Base-by-base conservation (phyloP, 2,113 vertebrate genomes). In the Xenopus tropicalis region DNA sequence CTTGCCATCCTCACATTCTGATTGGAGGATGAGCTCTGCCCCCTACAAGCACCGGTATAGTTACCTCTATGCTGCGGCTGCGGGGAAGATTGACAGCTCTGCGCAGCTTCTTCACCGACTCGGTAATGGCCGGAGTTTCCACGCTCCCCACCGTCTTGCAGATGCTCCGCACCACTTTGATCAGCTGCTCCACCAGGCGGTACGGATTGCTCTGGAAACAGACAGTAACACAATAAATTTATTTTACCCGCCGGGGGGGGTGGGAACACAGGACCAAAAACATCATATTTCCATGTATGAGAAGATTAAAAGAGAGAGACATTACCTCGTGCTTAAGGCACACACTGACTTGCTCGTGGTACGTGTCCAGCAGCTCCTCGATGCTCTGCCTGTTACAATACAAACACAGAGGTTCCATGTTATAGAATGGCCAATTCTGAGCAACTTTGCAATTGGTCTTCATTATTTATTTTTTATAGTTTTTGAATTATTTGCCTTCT, bases 121-220 rank as follows among this genome's bases (percentile, higher is more conserved):
- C 91, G 0, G 93, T 94, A 64, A 98, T 81, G 70, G 91, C 86
- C 4, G 88, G 89, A 12, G 94, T 98, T 85, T 98, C 97, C 77
- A 98, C 93, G 62, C 94, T 92, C 69, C 94, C 94, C 85, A 96
- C 80, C n/a, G 91, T 87, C 71, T 86, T 92, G 83, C 97, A 98
- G 54, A 99, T 87, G 85, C 92, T 96, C 86, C 94, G 96, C 81
- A 96, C 91, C 22, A 90, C 90, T 88, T 95, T 95, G 80, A 94
- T 92, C 79, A 98, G 80, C 44, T 91, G 90, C 52, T 98, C 97
- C 78, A 95, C 86, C 1, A 89, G 86, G 88, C 93, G 95, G 75
- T 95, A 93, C 78, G 92, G 94, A 69, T 90, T 93, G 79, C 90
- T 89, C 88, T 91, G 56, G 22, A 75, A 74, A n/a, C n/a, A n/a